Percentiles rank a stretch among this genome's conserved stretches.
phyloP scores from a whole-genome alignment of 2,888 invertebrate genomes.

The Dromius quadrimaculatus region DNA sequence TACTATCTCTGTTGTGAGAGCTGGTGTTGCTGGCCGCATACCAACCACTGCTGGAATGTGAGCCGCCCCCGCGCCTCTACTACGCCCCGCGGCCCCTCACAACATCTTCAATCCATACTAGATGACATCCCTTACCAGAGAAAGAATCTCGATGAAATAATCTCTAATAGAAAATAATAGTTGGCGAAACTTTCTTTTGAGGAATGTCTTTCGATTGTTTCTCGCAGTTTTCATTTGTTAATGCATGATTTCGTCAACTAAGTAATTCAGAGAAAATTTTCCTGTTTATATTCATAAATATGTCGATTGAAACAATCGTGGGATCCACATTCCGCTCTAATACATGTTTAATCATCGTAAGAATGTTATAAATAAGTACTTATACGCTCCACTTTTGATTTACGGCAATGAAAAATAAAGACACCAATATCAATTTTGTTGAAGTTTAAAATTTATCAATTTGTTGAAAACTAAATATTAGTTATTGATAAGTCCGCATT shows the following conservation, averaged over 20 bases:
- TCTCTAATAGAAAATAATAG: no score
- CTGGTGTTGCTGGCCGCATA: constrained; percentile 55
- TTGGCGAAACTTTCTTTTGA: background rate
- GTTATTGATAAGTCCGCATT: background rate
- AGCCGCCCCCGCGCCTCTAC: constrained; percentile 51
- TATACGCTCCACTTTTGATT: no score
- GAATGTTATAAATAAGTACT: background rate
- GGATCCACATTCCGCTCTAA: constrained; percentile 29
- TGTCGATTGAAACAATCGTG: background rate
- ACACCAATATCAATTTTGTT: no score
- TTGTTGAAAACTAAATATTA: background rate
- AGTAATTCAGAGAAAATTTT: no score
- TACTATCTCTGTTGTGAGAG: constrained; percentile 3
- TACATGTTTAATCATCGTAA: constrained; percentile 17
- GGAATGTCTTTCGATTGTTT: background rate
- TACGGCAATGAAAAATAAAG: no score
- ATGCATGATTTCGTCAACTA: no score
- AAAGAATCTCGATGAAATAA: no score
- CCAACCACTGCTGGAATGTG: constrained; percentile 56
- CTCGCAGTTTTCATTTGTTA: background rate
- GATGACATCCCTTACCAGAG: background rate
- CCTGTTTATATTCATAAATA: constrained; percentile 4
- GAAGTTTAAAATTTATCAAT: background rate
- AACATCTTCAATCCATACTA: background rate
- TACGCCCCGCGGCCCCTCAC: constrained; percentile 30